Conservation (phyloP, 2,113 vertebrate genomes). For the Notothenia coriiceps region DNA sequence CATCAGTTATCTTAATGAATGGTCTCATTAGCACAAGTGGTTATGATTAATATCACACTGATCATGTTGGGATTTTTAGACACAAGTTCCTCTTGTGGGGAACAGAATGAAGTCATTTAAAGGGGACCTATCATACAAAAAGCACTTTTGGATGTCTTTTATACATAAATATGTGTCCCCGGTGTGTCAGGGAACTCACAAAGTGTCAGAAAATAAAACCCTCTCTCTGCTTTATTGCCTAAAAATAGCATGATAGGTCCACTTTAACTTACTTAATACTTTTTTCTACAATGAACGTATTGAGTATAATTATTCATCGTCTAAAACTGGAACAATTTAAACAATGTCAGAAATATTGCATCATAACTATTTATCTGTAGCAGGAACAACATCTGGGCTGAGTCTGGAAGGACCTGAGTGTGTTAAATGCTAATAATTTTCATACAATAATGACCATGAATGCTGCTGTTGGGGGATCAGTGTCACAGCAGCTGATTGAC, state of each 20-base stretch:
- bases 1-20: conserved; percentile 23
- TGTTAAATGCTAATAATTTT: conserved; percentile 11
- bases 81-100: conserved; percentile 19
- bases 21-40: conserved; percentile 30
- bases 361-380: background rate
- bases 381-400: background rate
- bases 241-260: background rate
- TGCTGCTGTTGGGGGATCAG: conserved; percentile 22
- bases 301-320: background rate
- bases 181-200: no score
- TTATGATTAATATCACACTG: conserved; percentile 16
- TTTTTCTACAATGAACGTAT: background rate
- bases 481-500: conserved; percentile 1
- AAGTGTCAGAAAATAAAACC: no score
- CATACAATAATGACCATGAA: background rate
- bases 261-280: conserved; percentile 2
- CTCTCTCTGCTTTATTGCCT: no score
- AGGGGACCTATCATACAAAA: no score
- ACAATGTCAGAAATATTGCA: background rate
- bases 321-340: background rate
- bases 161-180: no score
- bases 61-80: conserved; percentile 21
- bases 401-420: background rate
- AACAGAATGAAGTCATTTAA: conserved; percentile 17
- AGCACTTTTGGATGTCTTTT: no score